These are phyloP conservation scores for Ischnura elegans DNA, from an alignment of 2,888 invertebrate genomes.

Conservation along the genomic window DNA sequence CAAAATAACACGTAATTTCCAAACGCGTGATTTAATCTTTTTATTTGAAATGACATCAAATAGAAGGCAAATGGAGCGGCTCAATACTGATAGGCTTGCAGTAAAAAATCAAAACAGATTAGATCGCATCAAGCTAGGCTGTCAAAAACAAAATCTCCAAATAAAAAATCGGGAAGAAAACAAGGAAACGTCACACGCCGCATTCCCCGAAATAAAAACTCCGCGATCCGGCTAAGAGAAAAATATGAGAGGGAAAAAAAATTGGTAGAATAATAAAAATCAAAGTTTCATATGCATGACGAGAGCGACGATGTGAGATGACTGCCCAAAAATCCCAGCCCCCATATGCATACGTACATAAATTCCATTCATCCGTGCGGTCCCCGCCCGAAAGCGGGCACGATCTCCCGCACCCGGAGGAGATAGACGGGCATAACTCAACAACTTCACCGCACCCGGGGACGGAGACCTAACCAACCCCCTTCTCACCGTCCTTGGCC, in stretches of 20 bases:
- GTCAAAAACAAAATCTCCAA: no score
- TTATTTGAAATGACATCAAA: no score
- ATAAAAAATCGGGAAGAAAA: neutral
- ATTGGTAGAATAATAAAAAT: neutral
- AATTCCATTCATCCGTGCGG: neutral
- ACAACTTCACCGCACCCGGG: neutral
- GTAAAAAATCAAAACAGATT: no score
- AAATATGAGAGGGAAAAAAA: neutral
- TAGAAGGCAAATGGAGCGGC: no score
- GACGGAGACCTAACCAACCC: neutral
- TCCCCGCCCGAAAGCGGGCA: neutral
- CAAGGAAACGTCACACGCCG: neutral
- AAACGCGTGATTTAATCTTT: no score
- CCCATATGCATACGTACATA: neutral
- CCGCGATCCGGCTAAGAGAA: neutral
- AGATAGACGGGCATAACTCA: conserved; percentile 46
- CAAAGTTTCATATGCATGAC: no score
- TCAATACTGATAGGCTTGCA: no score
- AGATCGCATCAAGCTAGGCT: no score
- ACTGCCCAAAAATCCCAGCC: neutral
- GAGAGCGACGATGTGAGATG: neutral
- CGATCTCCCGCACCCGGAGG: neutral
- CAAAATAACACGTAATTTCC: no score
- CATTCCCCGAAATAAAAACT: neutral
- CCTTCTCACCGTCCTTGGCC: neutral